phyloP scores from a whole-genome alignment of 1,140 invertebrate species.

The Rhagoletis zephyria region DNA sequence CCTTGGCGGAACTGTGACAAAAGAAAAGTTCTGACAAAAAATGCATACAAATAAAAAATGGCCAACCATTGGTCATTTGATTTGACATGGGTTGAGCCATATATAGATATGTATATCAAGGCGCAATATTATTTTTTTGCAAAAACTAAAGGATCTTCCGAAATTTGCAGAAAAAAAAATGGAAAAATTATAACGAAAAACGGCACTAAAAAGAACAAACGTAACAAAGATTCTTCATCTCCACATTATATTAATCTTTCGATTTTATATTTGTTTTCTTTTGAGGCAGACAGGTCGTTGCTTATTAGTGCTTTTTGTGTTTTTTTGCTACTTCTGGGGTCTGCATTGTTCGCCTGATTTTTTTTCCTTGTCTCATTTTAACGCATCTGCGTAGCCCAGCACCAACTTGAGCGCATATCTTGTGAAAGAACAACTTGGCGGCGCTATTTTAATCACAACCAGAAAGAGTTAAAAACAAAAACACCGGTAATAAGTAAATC shows the following conservation, averaged over 20 bases:
- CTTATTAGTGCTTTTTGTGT: neutral
- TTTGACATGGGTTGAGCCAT: too few species aligned
- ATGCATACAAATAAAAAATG: too few species aligned
- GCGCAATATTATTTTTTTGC: too few species aligned
- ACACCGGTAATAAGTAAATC: conserved; percentile 27
- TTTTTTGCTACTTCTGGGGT: neutral
- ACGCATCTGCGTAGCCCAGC: neutral
- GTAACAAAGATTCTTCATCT: too few species aligned
- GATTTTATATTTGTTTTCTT: too few species aligned
- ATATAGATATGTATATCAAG: too few species aligned
- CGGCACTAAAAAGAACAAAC: neutral
- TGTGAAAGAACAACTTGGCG: conserved; percentile 31
- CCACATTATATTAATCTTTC: too few species aligned
- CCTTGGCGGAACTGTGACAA: too few species aligned
- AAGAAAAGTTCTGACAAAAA: too few species aligned
- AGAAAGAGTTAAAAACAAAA: conserved; percentile 14
- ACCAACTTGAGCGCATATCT: conserved; percentile 19
- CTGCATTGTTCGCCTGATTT: neutral
- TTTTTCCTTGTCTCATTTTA: neutral
- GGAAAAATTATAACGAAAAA: neutral
- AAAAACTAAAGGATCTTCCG: too few species aligned
- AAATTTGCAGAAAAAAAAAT: neutral
- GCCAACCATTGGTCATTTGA: too few species aligned
- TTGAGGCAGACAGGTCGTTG: too few species aligned
- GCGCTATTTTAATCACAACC: conserved; percentile 44